A percentile compares a stretch with the other conserved stretches of the same genome.
Conservation (phyloP, 2,888 invertebrate species). For the Aphelenchoides bicaudatus region DNA sequence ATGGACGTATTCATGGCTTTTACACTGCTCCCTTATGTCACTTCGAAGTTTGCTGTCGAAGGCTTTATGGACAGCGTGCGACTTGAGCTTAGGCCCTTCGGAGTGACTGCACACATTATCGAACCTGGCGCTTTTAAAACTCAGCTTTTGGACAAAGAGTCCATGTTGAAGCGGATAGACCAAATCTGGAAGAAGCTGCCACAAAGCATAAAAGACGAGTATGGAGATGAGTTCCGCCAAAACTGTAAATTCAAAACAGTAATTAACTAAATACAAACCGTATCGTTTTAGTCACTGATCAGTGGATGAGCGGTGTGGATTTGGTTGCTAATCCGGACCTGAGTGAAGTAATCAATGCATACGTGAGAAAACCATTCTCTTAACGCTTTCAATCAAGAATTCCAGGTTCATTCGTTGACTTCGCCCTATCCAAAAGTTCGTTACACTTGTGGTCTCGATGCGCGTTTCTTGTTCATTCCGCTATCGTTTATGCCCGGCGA, state of each 20-base stretch:
- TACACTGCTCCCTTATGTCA: constrained; percentile 49
- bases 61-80: constrained; percentile 52
- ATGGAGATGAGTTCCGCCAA: constrained; percentile 54
- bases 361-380: too few species aligned
- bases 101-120: constrained; percentile 44
- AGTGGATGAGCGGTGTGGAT: constrained; percentile 45
- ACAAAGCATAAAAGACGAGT: constrained; percentile 48
- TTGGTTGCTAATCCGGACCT: constrained; percentile 46
- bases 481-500: constrained; percentile 41
- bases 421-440: constrained; percentile 27
- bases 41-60: constrained; percentile 54
- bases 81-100: constrained; percentile 36
- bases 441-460: constrained; percentile 50
- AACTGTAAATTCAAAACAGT: constrained; percentile 44
- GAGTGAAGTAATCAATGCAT: constrained; percentile 49
- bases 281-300: constrained; percentile 26
- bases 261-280: background rate
- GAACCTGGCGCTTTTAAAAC: constrained; percentile 59
- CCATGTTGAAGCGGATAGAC: constrained; percentile 45
- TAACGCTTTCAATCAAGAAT: too few species aligned
- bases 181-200: constrained; percentile 43
- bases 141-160: constrained; percentile 42
- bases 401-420: constrained; percentile 50
- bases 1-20: constrained; percentile 61
- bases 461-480: constrained; percentile 49